Conservation (phyloP, 2,888 invertebrate genomes). For the Apamea sordens region DNA sequence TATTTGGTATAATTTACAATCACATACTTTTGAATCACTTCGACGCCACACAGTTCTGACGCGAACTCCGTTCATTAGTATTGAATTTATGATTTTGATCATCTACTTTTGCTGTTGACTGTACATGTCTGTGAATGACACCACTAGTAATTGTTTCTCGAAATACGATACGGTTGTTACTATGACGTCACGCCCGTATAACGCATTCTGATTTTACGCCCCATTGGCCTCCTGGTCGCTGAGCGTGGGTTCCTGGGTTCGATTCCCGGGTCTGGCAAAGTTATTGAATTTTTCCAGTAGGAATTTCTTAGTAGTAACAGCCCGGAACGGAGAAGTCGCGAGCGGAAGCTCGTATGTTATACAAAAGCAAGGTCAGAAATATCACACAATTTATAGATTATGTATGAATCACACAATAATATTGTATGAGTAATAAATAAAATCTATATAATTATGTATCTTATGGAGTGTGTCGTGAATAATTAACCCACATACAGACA, state of each 20-base stretch:
- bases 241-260: neutral
- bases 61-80: no score
- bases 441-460: neutral
- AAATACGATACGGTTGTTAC: neutral
- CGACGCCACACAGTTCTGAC: no score
- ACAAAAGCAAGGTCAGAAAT: slow-evolving; percentile 33
- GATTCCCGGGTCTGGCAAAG: no score
- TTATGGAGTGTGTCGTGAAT: slow-evolving; percentile 6
- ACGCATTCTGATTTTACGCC: neutral
- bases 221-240: neutral
- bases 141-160: neutral
- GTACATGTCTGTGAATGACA: neutral
- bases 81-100: no score
- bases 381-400: slow-evolving; percentile 10
- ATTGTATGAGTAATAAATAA: slow-evolving; percentile 7
- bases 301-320: neutral
- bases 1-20: no score
- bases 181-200: neutral
- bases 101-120: no score
- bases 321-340: neutral
- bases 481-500: slow-evolving; percentile 42
- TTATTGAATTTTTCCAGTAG: no score
- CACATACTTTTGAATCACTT: no score
- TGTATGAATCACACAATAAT: neutral
- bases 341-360: no score